Evolutionary conservation across 2,888 invertebrate species (phyloP), one percentile per base, ranked within the genome.

Genomic region (Lasioglossum leucozonium): DNA sequence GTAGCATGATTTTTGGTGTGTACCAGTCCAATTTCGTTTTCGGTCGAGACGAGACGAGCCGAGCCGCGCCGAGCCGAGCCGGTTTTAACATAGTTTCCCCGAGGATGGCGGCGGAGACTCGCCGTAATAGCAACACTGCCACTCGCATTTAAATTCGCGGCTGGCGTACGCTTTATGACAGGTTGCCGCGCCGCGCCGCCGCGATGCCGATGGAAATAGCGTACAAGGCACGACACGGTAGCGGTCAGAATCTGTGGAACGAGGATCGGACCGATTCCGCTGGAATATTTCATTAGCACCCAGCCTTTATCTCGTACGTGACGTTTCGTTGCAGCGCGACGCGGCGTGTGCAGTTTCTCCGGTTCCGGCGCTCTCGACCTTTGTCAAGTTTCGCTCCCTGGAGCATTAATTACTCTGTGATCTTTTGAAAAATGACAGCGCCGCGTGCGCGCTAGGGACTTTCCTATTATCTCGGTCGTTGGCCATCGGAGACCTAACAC

Each of bases 381-480:
- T 83, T 86, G 78, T 75, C 73, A 16, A 13, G 11, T 18, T 71
- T 58, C 79, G 26, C 34, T 62, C 80, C 75, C 65, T n/a, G 67
- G 44, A 51, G 79, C 79, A 72, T 82, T 88, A 88, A 87, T 88
- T 87, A 81, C 58, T 34, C 80, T 18, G 47, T 34, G 81, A 75
- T 81, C 84, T 77, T 82, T 40, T 65, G 58, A 74, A 84, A 77
- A 84, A 79, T 62, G 51, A 71, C 40, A 34, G 62, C 42, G 13
- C 22, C 44, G 13, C 72, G 69, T 30, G 62, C 69, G 22, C 40
- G 18, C 58, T n/a, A 22, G 22, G 34, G 44, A 62, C 42, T 22
- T 77, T 18, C 10, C 40, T 67, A 76, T 77, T 72, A 62, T 79
- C 65, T 72, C 71, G 16, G 4, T 1, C 22, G 16, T 30, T 34